A percentile compares a stretch with the other conserved stretches of the same genome.
phyloP scores from a whole-genome alignment of 2,113 vertebrate species.

The Petromus typicus region DNA sequence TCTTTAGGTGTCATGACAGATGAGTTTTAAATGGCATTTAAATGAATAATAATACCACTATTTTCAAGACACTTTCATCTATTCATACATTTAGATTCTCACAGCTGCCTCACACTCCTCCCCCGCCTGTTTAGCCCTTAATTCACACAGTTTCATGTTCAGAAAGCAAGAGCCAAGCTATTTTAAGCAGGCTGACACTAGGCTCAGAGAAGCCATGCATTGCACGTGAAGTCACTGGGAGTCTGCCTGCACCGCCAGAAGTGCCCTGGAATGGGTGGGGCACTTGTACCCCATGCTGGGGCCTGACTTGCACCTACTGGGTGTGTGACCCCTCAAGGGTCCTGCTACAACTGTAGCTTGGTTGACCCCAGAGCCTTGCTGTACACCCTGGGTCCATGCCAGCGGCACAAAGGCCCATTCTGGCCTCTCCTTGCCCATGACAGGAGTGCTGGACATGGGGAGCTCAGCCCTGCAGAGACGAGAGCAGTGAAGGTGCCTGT shows the following conservation, averaged over 20 bases:
- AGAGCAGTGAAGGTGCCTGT: background rate
- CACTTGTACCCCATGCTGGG: background rate
- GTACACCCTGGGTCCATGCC: background rate
- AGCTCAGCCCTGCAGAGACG: background rate
- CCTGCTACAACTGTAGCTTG: background rate
- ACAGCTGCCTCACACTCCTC: background rate
- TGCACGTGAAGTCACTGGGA: background rate
- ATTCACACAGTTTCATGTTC: background rate
- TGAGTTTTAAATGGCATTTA: background rate
- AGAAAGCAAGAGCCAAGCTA: background rate
- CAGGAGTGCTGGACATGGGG: fast-evolving
- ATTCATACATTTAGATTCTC: background rate
- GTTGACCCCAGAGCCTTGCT: fast-evolving
- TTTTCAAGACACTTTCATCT: background rate
- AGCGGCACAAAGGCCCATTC: fast-evolving
- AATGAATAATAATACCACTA: background rate
- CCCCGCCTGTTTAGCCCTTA: background rate
- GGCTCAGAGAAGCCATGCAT: background rate
- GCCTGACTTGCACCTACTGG: background rate
- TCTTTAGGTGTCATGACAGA: background rate
- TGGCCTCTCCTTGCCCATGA: background rate
- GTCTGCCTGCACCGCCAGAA: background rate
- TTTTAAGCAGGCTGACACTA: conserved; percentile 1
- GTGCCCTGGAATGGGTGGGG: background rate
- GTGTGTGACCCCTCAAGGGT: background rate